Percentiles rank a stretch among this genome's conserved stretches.
Conservation (phyloP, 2,113 vertebrate genomes). For the Engystomops pustulosus region DNA sequence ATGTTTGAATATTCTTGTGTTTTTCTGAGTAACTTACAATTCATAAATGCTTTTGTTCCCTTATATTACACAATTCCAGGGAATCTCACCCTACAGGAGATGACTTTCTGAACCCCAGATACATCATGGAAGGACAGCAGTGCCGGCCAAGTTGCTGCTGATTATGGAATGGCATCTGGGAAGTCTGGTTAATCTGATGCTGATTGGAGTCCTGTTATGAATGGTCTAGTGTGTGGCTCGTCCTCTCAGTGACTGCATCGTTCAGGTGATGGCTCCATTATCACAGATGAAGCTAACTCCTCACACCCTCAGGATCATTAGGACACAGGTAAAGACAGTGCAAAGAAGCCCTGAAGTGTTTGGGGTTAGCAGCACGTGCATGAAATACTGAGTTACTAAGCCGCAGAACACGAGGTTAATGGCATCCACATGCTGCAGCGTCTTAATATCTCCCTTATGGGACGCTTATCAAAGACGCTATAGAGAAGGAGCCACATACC, state of each 20-base stretch:
- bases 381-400: constrained; percentile 60
- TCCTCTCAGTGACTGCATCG: constrained; percentile 58
- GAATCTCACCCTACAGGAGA: not conserved
- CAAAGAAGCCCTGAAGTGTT: constrained; percentile 69
- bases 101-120: not conserved
- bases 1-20: too few relatives aligned
- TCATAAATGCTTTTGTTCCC: too few relatives aligned
- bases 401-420: constrained; percentile 73
- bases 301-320: constrained; percentile 63
- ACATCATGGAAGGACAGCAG: not conserved
- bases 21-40: too few relatives aligned
- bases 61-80: too few relatives aligned
- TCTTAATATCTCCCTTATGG: constrained; percentile 70
- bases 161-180: constrained; percentile 27
- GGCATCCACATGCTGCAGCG: constrained; percentile 74
- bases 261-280: constrained; percentile 60
- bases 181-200: constrained; percentile 31
- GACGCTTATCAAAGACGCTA: constrained; percentile 70
- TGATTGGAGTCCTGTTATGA: constrained; percentile 54
- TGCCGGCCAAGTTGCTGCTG: not conserved
- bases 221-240: constrained; percentile 60
- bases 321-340: constrained; percentile 66
- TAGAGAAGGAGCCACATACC: constrained; percentile 38
- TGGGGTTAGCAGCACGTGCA: constrained; percentile 64
- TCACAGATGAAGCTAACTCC: constrained; percentile 60